A percentile compares a stretch with the other conserved stretches of the same genome.
Evolutionary conservation across 2,888 invertebrate genomes (phyloP).

Genomic region (Drosophila meridiana): DNA sequence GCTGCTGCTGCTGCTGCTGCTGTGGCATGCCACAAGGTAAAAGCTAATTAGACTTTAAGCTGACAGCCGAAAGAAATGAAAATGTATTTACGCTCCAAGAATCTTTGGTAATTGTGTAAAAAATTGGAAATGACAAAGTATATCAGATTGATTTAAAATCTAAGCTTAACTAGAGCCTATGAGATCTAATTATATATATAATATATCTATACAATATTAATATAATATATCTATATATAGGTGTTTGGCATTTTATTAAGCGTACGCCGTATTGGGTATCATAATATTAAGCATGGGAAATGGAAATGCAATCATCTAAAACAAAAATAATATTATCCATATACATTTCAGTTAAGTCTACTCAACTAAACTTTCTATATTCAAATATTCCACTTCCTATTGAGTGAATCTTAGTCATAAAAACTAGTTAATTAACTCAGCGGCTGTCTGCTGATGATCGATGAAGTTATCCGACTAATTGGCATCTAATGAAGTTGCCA

Average conservation of each 20-base stretch:
- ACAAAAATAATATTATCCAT: too few species aligned
- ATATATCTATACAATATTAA: too few species aligned
- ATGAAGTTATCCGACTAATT: constrained; percentile 61
- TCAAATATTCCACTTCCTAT: too few species aligned
- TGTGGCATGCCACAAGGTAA: constrained; percentile 69
- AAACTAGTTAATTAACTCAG: constrained; percentile 40
- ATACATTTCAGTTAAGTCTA: too few species aligned
- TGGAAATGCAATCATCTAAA: too few species aligned
- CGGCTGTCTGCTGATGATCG: constrained; percentile 46
- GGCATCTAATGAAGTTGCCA: constrained; percentile 66
- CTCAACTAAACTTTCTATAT: too few species aligned
- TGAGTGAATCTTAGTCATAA: neutral
- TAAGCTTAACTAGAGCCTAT: too few species aligned
- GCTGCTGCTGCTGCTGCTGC: constrained; percentile 7
- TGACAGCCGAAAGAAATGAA: constrained; percentile 59
- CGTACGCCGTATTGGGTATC: too few species aligned
- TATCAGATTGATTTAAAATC: neutral
- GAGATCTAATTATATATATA: too few species aligned
- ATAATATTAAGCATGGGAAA: too few species aligned
- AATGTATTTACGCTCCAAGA: constrained; percentile 26
- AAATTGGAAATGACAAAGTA: neutral
- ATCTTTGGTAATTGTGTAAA: neutral
- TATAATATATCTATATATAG: too few species aligned
- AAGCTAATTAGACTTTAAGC: constrained; percentile 72
- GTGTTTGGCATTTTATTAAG: too few species aligned